Conservation (phyloP, 2,113 vertebrate species). For the Enhydra lutris region DNA sequence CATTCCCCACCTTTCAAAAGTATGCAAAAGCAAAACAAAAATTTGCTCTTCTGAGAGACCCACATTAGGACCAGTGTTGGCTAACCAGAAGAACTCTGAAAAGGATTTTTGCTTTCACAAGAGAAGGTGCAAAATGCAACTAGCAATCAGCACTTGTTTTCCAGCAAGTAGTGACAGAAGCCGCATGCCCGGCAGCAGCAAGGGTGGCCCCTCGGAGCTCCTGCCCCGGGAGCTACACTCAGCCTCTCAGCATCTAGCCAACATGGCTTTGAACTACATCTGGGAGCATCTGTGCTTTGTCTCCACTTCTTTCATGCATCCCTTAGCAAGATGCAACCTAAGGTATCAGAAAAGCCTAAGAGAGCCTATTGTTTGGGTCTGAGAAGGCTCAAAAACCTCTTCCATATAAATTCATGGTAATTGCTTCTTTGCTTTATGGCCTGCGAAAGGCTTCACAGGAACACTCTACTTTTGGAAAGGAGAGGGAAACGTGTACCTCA, state of each 20-base stretch:
- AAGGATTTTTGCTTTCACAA: neutral
- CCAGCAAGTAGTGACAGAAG: neutral
- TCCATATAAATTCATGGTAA: neutral
- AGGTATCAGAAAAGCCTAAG: neutral
- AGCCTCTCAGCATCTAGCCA: neutral
- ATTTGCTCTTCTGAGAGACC: neutral
- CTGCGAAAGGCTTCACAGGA: neutral
- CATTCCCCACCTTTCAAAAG: neutral
- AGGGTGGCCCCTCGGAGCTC: neutral
- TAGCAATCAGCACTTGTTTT: neutral
- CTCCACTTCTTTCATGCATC: neutral
- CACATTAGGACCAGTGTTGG: neutral
- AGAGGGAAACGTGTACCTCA: neutral
- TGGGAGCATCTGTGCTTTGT: neutral
- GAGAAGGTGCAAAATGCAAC: neutral
- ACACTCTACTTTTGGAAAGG: neutral
- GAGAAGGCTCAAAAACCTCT: neutral
- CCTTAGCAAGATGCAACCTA: neutral
- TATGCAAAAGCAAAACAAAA: neutral
- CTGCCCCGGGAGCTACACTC: neutral
- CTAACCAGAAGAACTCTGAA: neutral
- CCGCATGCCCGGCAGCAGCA: rapidly evolving
- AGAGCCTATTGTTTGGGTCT: neutral
- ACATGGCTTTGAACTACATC: neutral
- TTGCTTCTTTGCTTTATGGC: neutral